Evolutionary conservation across 2,888 invertebrate genomes (phyloP).

Genomic region (Lysandra bellargus): DNA sequence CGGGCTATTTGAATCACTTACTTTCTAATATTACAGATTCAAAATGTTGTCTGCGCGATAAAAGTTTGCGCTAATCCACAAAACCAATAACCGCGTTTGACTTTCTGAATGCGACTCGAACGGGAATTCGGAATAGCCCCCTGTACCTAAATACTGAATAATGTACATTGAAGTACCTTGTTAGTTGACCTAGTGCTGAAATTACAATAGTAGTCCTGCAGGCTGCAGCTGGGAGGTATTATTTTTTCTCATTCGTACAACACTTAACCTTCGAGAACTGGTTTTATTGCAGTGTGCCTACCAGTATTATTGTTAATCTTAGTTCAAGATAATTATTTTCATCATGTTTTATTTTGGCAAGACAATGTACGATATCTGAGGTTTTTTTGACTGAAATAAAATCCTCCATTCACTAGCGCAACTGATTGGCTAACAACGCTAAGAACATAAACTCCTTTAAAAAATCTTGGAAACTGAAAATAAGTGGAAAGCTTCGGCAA

Average conservation of each 20-base stretch:
- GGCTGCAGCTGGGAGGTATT: not conserved
- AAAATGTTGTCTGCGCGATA: not conserved
- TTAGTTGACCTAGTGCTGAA: not conserved
- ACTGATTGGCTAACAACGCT: not conserved
- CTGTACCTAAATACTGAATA: not conserved
- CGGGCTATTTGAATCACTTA: too few relatives aligned
- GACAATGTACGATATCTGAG: not conserved
- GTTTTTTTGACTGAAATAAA: not conserved
- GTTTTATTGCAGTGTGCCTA: conserved; percentile 16
- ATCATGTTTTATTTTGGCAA: not conserved
- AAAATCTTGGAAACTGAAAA: too few relatives aligned
- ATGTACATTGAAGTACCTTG: not conserved
- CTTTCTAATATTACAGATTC: too few relatives aligned
- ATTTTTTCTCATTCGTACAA: conserved; percentile 22
- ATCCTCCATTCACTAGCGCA: not conserved
- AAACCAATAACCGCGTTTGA: not conserved
- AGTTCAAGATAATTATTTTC: conserved; percentile 17
- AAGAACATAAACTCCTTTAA: too few relatives aligned
- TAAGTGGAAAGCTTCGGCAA: too few relatives aligned
- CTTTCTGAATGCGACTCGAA: not conserved
- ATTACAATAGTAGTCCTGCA: not conserved
- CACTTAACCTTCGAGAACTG: conserved; percentile 24
- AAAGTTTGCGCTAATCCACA: not conserved
- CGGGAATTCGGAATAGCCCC: not conserved
- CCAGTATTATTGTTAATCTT: conserved; percentile 7